phyloP scores from a whole-genome alignment of 2,888 invertebrate genomes.

The Anaspis maculata region DNA sequence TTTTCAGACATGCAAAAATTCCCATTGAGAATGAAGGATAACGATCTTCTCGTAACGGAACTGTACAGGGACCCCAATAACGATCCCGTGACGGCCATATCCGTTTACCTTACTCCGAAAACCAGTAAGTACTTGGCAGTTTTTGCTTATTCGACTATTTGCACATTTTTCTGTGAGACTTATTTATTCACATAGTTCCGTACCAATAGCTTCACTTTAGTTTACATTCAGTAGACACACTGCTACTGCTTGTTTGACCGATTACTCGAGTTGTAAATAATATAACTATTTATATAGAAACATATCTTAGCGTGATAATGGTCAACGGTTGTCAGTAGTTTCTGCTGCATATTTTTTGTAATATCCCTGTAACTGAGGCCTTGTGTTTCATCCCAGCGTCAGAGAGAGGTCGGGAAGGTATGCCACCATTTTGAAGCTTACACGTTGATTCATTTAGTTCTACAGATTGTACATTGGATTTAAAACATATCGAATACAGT shows the following conservation, averaged over 20 bases:
- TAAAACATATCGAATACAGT: conserved; percentile 5
- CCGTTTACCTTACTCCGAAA: conserved; percentile 97
- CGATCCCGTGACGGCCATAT: conserved; percentile 95
- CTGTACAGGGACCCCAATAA: conserved; percentile 89
- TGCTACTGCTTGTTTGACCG: neutral
- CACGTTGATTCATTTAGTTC: conserved; percentile 22
- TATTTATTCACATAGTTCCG: conserved; percentile 11
- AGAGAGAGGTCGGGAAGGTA: conserved; percentile 54
- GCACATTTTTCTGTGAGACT: conserved; percentile 7
- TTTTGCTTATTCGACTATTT: neutral
- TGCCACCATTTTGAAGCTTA: conserved; percentile 34
- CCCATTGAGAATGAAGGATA: conserved; percentile 97
- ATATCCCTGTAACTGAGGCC: conserved; percentile 37
- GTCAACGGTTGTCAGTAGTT: no score
- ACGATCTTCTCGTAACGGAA: conserved; percentile 94
- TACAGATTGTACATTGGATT: conserved; percentile 11
- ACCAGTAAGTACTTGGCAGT: conserved; percentile 67
- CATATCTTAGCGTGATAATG: no score
- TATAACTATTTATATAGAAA: no score
- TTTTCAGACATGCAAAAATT: conserved; percentile 99
- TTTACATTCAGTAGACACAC: conserved; percentile 1
- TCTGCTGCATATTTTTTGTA: conserved; percentile 8
- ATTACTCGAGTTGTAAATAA: neutral
- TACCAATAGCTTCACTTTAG: conserved; percentile 12
- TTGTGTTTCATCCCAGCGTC: conserved; percentile 53